Percentiles rank a stretch among this genome's conserved stretches.
phyloP scores from a whole-genome alignment of 2,797 vertebrate genomes.

The Mionectes olivaceus region DNA sequence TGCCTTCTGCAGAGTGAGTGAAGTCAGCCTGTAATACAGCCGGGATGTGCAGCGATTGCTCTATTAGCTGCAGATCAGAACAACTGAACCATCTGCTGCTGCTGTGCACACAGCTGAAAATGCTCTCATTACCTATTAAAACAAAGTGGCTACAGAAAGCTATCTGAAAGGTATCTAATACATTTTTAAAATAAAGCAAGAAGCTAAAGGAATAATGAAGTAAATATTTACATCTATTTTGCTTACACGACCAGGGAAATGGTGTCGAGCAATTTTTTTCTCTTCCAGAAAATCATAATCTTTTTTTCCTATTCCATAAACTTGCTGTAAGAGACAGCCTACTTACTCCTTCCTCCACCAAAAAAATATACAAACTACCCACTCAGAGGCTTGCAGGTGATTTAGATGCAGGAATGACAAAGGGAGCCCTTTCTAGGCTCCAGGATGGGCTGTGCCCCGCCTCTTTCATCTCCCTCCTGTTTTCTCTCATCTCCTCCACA shows the following conservation, averaged over 20 bases:
- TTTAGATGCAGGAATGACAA: constrained; percentile 5
- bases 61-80: background rate
- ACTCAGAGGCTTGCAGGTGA: constrained; percentile 32
- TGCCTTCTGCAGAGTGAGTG: background rate
- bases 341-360: background rate
- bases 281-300: background rate
- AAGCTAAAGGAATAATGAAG: background rate
- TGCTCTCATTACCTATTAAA: background rate
- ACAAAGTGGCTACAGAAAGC: background rate
- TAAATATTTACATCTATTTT: background rate
- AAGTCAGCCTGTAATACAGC: background rate
- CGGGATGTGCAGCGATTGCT: background rate
- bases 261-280: background rate
- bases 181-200: background rate
- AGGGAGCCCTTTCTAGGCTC: background rate
- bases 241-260: background rate
- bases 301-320: background rate
- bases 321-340: background rate
- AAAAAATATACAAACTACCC: background rate
- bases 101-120: background rate
- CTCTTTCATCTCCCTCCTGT: constrained; percentile 74
- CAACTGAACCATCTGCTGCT: background rate
- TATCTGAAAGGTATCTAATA: background rate
- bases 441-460: constrained; percentile 41
- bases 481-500: constrained; percentile 87